These are phyloP conservation scores for Pseudomyrmex flavicornis DNA, from an alignment of 1,140 invertebrate genomes.

Conservation along the genomic window DNA sequence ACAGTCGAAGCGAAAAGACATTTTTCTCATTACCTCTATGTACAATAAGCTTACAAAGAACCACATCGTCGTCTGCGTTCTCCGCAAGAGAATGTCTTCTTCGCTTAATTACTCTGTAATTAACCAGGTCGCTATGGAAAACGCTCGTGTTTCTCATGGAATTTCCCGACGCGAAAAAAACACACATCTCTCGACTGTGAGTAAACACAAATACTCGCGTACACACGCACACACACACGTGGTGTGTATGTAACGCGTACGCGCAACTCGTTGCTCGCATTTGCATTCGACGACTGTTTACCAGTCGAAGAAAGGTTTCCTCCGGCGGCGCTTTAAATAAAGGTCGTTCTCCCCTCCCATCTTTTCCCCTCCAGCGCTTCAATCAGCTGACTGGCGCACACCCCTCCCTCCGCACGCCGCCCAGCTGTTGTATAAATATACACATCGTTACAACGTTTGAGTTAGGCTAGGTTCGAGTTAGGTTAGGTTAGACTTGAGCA, in stretches of 20 bases:
- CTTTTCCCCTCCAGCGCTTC: conserved; percentile 78
- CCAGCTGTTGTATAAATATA: conserved; percentile 82
- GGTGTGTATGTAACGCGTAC: background rate
- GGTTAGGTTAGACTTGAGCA: conserved; percentile 69
- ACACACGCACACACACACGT: conserved; percentile 10
- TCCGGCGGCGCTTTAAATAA: conserved; percentile 80
- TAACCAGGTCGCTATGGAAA: background rate
- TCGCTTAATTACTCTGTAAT: conserved; percentile 31
- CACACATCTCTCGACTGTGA: background rate
- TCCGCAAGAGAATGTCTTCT: background rate
- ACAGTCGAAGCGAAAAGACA: background rate
- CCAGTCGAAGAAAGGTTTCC: conserved; percentile 78
- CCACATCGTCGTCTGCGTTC: background rate
- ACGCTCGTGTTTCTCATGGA: conserved; percentile 9
- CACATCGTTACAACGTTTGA: conserved; percentile 79
- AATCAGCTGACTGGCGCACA: conserved; percentile 81
- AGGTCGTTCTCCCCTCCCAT: conserved; percentile 79
- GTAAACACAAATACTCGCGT: too few relatives aligned
- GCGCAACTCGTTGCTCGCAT: conserved; percentile 41
- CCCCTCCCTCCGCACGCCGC: conserved; percentile 49
- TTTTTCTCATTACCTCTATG: background rate
- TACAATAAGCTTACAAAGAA: background rate
- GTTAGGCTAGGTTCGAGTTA: conserved; percentile 77
- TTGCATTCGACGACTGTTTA: conserved; percentile 75
- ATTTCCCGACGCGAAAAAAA: background rate